A percentile compares a stretch with the other conserved stretches of the same genome.
Evolutionary conservation across 1,140 invertebrate genomes (phyloP).

Genomic region (Carcinoscorpius rotundicauda): DNA sequence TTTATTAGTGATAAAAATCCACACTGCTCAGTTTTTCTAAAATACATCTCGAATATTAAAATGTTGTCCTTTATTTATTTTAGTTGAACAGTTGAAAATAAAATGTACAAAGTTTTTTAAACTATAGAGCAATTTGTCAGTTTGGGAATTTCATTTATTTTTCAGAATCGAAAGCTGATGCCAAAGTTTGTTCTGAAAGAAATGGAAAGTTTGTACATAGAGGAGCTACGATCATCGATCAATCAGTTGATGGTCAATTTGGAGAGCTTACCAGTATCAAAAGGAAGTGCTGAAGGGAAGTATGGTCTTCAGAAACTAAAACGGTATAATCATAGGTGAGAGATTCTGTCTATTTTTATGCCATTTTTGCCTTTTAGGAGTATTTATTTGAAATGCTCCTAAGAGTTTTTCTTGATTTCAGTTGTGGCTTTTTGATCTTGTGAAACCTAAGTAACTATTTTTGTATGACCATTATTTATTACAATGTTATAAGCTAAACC

Average conservation of each 20-base stretch:
- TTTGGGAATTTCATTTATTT: conserved; percentile 15
- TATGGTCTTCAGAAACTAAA: conserved; percentile 90
- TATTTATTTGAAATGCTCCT: conserved; percentile 1
- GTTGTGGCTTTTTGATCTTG: neutral
- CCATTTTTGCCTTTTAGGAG: conserved; percentile 8
- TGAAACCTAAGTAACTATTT: neutral
- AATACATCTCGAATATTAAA: no score
- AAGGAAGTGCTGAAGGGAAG: conserved; percentile 93
- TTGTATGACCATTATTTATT: no score
- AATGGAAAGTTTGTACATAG: conserved; percentile 98
- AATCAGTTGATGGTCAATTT: conserved; percentile 97
- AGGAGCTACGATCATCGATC: conserved; percentile 94
- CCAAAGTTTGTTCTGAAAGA: conserved; percentile 99
- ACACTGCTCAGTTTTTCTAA: no score
- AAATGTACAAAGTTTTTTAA: no score
- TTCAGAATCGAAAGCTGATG: conserved; percentile 90
- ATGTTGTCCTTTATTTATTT: no score
- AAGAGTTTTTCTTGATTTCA: conserved; percentile 3
- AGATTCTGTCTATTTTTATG: conserved; percentile 3
- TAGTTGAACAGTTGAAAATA: no score
- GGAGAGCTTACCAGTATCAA: conserved; percentile 95
- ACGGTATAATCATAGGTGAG: conserved; percentile 88
- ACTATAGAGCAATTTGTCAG: no score
- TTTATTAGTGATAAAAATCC: no score
- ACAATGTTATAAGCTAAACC: neutral